phyloP scores from a whole-genome alignment of 2,888 invertebrate genomes.

The Portevinia maculata region DNA sequence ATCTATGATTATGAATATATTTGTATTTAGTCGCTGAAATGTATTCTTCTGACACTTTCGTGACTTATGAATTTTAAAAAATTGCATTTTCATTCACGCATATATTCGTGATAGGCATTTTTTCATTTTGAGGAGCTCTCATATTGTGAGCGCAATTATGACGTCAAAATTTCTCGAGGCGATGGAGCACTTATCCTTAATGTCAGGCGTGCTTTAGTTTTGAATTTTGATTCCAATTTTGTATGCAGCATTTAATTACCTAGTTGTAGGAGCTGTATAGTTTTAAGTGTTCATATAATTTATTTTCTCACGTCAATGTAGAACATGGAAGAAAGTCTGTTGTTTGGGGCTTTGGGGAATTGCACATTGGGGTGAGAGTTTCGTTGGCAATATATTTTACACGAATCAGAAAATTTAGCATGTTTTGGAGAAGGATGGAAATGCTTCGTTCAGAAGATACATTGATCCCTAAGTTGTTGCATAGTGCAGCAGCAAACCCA shows the following conservation, averaged over 20 bases:
- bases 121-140: slow-evolving; percentile 47
- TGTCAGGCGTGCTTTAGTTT: slow-evolving; percentile 25
- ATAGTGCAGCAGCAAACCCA: too few relatives aligned
- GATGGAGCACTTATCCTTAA: slow-evolving; percentile 46
- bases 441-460: too few relatives aligned
- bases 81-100: slow-evolving; percentile 74
- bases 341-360: not conserved
- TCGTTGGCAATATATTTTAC: too few relatives aligned
- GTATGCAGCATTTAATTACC: slow-evolving; percentile 59
- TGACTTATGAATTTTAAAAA: slow-evolving; percentile 75
- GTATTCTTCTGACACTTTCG: slow-evolving; percentile 72
- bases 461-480: too few relatives aligned
- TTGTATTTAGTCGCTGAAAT: slow-evolving; percentile 37
- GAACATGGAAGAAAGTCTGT: too few relatives aligned
- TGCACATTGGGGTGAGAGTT: not conserved
- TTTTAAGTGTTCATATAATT: slow-evolving; percentile 49
- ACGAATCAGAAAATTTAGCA: too few relatives aligned
- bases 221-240: not conserved
- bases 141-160: slow-evolving; percentile 79
- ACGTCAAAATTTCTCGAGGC: slow-evolving; percentile 79
- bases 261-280: slow-evolving; percentile 23
- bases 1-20: slow-evolving; percentile 52
- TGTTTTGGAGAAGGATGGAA: too few relatives aligned
- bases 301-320: slow-evolving; percentile 36
- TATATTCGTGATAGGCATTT: slow-evolving; percentile 62